Base-by-base conservation (phyloP, 2,113 vertebrate species). In the Nannospalax galili region DNA sequence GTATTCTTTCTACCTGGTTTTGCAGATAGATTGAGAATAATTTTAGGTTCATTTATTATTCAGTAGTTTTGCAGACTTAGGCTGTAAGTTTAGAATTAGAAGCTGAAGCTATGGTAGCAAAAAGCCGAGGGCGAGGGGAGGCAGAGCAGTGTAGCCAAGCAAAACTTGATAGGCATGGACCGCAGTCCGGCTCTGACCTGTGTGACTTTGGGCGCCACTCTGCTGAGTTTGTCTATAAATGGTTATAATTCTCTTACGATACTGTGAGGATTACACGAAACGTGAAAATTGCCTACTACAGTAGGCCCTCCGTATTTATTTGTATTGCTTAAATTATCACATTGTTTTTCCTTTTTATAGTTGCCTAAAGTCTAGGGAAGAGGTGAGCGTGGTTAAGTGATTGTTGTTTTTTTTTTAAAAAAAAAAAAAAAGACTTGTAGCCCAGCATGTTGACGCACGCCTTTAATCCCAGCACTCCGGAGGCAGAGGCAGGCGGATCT, bases 241-340 rank as follows among this genome's bases (percentile, higher is more conserved):
- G 58, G 48, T 88, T 94, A 15, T 77, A 58, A 88, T 95, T 82
- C 35, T 79, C 32, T 52, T 93, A 40, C 64, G 56, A 10, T 86
- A 28, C 28, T 94, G 81, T 52, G 42, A 93, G 64, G 30, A 79
- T 69, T 85, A 74, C 91, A 26, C 93, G 81, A 95, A 92, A 93
- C 91, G 56, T 95, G 64, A 88, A 60, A 89, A 73, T 80, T 90
- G 75, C 91, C 94, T 97, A 80, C 80, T 93, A 70, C 58, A 89
- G 73, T 88, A 96, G 84, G 94, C 37, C 37, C 62, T 92, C 58
- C 81, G 72, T 93, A 88, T 93, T 96, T 95, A 96, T 96, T 96
- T 94, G 84, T 88, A 30, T 85, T 93, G 56, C 88, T 56, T 67
- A 67, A 90, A 84, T 89, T 67, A 88, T 79, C 35, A 89, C 1